phyloP scores from a whole-genome alignment of 2,113 vertebrate genomes.

The Vulpes vulpes region DNA sequence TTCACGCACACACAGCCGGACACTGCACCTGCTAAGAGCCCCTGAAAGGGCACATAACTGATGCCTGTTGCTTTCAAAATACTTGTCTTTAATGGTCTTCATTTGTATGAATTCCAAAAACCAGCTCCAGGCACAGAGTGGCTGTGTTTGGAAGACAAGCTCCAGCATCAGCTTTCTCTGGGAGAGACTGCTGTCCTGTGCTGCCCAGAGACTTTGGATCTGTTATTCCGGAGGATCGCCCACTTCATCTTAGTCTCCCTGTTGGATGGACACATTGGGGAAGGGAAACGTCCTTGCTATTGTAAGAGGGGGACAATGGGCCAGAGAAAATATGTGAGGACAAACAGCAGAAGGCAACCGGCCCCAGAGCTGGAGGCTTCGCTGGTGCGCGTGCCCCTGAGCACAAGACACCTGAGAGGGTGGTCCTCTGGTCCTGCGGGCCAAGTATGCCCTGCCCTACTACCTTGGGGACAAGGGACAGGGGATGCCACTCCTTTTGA shows the following conservation, averaged over 20 bases:
- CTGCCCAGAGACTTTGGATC: no score
- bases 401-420: no score
- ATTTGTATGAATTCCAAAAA: neutral
- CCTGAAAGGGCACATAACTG: neutral
- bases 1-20: no score
- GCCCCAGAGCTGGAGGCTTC: fast-evolving
- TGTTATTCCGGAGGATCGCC: no score
- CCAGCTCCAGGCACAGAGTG: neutral
- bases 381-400: fast-evolving
- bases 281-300: neutral
- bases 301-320: no score
- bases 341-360: neutral
- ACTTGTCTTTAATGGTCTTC: neutral
- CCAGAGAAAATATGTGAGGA: neutral
- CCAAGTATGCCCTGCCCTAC: neutral
- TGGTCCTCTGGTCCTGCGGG: neutral
- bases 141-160: neutral
- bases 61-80: neutral
- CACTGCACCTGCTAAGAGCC: fast-evolving
- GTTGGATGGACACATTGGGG: neutral
- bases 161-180: neutral
- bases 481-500: neutral
- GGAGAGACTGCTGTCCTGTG: neutral
- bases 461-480: fast-evolving
- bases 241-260: neutral